Base-by-base conservation (phyloP, 2,888 invertebrate species). In the Andricus curvator region DNA sequence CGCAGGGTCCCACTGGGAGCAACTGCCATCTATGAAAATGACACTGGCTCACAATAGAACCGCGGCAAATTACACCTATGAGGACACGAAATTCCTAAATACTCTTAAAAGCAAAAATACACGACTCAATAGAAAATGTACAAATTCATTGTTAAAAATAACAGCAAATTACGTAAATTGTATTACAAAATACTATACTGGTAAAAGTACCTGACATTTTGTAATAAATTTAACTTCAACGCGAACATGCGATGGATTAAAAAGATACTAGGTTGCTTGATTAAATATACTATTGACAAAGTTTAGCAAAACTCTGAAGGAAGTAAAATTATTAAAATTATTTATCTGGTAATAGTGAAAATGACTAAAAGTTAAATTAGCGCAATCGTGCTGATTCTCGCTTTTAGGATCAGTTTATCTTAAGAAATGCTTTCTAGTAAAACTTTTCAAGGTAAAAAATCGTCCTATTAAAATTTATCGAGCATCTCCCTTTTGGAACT, bases 401-500 rank as follows among this genome's bases (percentile, higher is more conserved):
- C 20, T 9, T 56, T n/a, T 8, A n/a, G 5, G 25, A 15, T 62
- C 4, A 62, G 22, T 25, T 25, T 15, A 62, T 62, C 25, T 29
- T 37, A 33, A 65, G 25, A 78, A 66, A 33, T 20, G 6, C 66
- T 37, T 33, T 33, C n/a, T n/a, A n/a, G 25, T 37, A 15, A 48
- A 68, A 29, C 6, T n/a, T 20, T 20, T n/a, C 5, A n/a, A n/a
- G 13, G 4, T 4, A n/a, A 74, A 4, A 51, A 79, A 60, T 74
- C 5, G 5, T 64, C 4, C 8, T 6, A 17, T 13, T 51, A 1
- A n/a, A 74, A 20, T 56, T 29, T 56, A 74, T 74, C n/a, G 15
- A 56, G 56, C n/a, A 13, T 56, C 56, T 17, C 62, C 44, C 84
- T 83, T 86, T 84, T 89, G 86, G 80, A 83, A 85, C 84, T 89